Conservation (phyloP, 2,113 vertebrate species). For the Spilogale gracilis region DNA sequence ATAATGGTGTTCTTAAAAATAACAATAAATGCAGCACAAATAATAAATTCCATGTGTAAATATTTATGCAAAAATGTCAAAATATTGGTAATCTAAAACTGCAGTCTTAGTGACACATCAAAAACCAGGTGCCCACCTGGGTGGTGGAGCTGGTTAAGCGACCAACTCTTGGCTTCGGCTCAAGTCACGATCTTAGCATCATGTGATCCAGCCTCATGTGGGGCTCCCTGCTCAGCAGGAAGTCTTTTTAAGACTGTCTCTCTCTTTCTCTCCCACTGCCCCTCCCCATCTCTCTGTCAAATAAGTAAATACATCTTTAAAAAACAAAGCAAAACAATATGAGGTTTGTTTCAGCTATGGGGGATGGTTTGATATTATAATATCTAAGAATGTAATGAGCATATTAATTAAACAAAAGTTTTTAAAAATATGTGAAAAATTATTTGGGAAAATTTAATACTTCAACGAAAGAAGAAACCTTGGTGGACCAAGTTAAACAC, state of each 20-base stretch:
- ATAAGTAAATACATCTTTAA: no score
- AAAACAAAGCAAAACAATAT: not conserved
- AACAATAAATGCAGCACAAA: not conserved
- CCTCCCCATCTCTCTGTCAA: no score
- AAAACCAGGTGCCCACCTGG: not conserved
- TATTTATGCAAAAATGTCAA: not conserved
- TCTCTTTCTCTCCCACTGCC: no score
- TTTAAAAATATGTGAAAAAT: constrained; percentile 1
- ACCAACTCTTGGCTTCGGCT: no score
- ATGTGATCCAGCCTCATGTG: no score
- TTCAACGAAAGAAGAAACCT: not conserved
- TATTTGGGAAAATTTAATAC: not conserved
- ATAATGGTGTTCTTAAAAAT: not conserved
- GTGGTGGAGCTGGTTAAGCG: no score
- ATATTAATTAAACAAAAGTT: not conserved
- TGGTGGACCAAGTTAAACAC: not conserved
- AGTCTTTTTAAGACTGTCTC: no score
- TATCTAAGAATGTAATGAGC: not conserved
- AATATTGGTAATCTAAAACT: not conserved
- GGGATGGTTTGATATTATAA: not conserved
- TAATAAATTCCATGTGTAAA: not conserved
- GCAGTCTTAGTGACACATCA: not conserved
- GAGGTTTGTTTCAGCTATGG: not conserved
- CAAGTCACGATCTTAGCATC: no score
- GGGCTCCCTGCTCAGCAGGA: no score